phyloP scores from a whole-genome alignment of 2,797 vertebrate species.

The Danio albolineatus region DNA sequence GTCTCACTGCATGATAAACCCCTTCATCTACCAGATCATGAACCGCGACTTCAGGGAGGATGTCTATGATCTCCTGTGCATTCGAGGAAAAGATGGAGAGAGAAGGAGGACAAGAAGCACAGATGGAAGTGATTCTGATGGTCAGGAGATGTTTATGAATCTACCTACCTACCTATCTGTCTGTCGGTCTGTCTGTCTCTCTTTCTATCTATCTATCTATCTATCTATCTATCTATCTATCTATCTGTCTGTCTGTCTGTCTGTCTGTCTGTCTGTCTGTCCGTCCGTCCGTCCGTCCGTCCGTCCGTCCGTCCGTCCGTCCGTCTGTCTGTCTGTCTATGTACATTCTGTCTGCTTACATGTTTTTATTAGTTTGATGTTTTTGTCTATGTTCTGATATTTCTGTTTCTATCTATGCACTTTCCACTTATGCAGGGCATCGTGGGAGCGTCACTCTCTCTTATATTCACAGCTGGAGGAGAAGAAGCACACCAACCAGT shows the following conservation, averaged over 20 bases:
- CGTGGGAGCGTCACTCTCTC: constrained; percentile 56
- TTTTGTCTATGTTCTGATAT: background rate
- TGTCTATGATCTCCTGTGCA: constrained; percentile 60
- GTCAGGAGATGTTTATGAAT: constrained; percentile 65
- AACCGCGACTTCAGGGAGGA: constrained; percentile 69
- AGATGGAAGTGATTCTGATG: constrained; percentile 47
- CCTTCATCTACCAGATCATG: constrained; percentile 75
- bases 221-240: background rate
- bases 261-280: background rate
- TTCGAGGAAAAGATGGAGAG: constrained; percentile 45
- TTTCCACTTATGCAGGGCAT: constrained; percentile 32
- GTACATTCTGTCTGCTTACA: background rate
- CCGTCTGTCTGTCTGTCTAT: background rate
- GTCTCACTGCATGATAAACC: constrained; percentile 75
- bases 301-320: too few relatives aligned
- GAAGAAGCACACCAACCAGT: constrained; percentile 40
- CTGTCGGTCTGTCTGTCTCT: background rate
- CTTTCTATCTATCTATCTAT: background rate
- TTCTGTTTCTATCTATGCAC: constrained; percentile 6
- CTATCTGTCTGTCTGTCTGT: background rate
- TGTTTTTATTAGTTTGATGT: background rate
- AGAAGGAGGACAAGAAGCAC: constrained; percentile 55
- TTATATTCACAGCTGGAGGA: constrained; percentile 56
- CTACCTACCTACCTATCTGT: background rate
- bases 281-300: background rate